phyloP scores from a whole-genome alignment of 1,140 invertebrate species.

The Chrysopa pallens region DNA sequence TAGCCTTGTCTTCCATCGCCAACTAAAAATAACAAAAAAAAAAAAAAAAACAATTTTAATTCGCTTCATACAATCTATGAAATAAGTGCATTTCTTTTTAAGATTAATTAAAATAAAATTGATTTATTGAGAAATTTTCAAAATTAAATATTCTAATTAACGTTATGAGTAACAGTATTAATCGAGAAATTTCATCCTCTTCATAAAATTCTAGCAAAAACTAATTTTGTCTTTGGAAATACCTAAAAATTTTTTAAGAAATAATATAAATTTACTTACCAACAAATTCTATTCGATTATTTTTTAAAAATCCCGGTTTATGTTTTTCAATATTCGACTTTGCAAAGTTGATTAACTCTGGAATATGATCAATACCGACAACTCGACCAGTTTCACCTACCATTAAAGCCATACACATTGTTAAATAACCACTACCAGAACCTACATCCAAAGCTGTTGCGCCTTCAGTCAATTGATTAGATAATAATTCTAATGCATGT shows the following conservation, averaged over 20 bases:
- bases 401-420: slow-evolving; percentile 86
- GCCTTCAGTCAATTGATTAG: slow-evolving; percentile 64
- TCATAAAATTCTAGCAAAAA: no score
- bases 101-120: no score
- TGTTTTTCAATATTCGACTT: slow-evolving; percentile 61
- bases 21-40: slow-evolving; percentile 32
- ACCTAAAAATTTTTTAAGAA: slow-evolving; percentile 1
- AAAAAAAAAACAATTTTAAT: no score
- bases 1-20: slow-evolving; percentile 76
- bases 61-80: neutral
- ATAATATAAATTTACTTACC: slow-evolving; percentile 26
- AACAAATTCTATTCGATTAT: slow-evolving; percentile 46
- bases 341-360: slow-evolving; percentile 60
- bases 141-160: no score
- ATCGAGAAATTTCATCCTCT: no score
- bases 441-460: slow-evolving; percentile 82
- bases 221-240: no score
- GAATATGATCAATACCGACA: slow-evolving; percentile 87
- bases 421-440: slow-evolving; percentile 88
- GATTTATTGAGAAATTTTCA: no score
- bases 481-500: slow-evolving; percentile 77
- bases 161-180: no score
- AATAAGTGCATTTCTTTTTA: slow-evolving; percentile 3
- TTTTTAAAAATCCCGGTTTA: slow-evolving; percentile 44
- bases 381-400: slow-evolving; percentile 52